Percentiles rank a stretch among this genome's conserved stretches.
These are phyloP conservation scores for Platycercus adscitus DNA, from an alignment of 2,113 vertebrate genomes.

Conservation along the genomic window DNA sequence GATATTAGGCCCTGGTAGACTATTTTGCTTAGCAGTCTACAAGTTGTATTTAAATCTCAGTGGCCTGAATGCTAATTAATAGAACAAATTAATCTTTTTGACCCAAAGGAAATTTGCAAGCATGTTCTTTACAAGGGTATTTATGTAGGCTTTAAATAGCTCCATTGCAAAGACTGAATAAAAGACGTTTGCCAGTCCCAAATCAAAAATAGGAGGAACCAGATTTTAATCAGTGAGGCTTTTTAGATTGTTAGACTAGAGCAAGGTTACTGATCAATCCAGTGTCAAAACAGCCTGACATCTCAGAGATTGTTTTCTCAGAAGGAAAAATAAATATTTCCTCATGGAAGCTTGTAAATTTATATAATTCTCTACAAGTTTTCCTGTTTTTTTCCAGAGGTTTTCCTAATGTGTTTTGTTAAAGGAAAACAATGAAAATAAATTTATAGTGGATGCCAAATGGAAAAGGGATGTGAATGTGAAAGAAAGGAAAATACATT, in stretches of 20 bases:
- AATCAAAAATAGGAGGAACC: slow-evolving; percentile 1
- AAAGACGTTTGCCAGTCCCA: background rate
- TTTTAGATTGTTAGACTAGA: slow-evolving; percentile 16
- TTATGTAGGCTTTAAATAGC: slow-evolving; percentile 33
- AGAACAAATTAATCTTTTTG: slow-evolving; percentile 65
- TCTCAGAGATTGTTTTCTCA: background rate
- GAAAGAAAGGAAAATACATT: background rate
- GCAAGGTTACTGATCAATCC: background rate
- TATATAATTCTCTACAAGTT: background rate
- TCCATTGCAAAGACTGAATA: background rate
- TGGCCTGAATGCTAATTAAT: slow-evolving; percentile 45
- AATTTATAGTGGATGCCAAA: background rate
- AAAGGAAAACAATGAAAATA: background rate
- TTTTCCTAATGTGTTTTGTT: background rate
- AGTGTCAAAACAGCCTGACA: background rate
- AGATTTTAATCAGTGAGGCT: background rate
- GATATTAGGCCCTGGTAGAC: slow-evolving; percentile 43
- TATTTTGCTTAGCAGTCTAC: slow-evolving; percentile 63
- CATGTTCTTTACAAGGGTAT: slow-evolving; percentile 63
- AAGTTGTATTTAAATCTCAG: slow-evolving; percentile 50
- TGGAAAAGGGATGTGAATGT: background rate
- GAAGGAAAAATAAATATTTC: background rate
- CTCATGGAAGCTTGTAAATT: background rate
- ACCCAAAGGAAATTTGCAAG: slow-evolving; percentile 66
- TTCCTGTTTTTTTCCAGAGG: background rate